Evolutionary conservation across 2,797 vertebrate genomes (phyloP).

Genomic region (Manis crassicaudata): DNA sequence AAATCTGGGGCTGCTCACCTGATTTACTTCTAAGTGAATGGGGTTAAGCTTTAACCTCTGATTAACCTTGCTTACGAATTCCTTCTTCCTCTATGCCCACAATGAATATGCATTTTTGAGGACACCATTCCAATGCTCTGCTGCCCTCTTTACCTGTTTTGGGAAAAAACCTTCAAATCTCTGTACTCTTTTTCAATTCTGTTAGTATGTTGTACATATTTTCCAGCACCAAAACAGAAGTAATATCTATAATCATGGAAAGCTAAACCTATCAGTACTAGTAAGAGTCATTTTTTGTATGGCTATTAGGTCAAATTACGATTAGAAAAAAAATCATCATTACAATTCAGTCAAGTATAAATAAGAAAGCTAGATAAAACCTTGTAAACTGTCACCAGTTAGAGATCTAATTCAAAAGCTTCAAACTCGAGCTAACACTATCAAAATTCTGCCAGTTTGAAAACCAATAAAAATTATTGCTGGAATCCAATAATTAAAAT

Average conservation of each 20-base stretch:
- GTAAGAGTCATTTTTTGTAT: conserved; percentile 84
- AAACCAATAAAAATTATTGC: conserved; percentile 90
- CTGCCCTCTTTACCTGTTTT: conserved; percentile 78
- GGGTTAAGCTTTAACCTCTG: conserved; percentile 79
- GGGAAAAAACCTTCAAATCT: conserved; percentile 23
- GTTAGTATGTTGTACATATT: conserved; percentile 79
- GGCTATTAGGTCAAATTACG: conserved; percentile 89
- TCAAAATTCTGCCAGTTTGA: conserved; percentile 87
- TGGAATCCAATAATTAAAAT: conserved; percentile 87
- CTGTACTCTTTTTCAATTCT: conserved; percentile 68
- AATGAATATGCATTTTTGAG: conserved; percentile 70
- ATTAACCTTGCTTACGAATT: conserved; percentile 64
- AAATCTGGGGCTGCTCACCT: conserved; percentile 79
- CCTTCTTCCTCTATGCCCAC: conserved; percentile 74
- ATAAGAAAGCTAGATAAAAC: conserved; percentile 90
- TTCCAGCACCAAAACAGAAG: conserved; percentile 84
- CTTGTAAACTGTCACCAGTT: conserved; percentile 88
- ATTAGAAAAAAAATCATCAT: conserved; percentile 85
- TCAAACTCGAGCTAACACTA: conserved; percentile 87
- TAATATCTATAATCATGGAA: conserved; percentile 83
- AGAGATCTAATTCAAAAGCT: conserved; percentile 88
- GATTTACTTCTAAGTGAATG: conserved; percentile 78
- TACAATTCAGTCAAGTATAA: conserved; percentile 90
- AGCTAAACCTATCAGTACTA: conserved; percentile 84
- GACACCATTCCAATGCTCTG: conserved; percentile 70